Conservation (phyloP, 2,797 vertebrate species). For the Odontamblyopus lacepedii region DNA sequence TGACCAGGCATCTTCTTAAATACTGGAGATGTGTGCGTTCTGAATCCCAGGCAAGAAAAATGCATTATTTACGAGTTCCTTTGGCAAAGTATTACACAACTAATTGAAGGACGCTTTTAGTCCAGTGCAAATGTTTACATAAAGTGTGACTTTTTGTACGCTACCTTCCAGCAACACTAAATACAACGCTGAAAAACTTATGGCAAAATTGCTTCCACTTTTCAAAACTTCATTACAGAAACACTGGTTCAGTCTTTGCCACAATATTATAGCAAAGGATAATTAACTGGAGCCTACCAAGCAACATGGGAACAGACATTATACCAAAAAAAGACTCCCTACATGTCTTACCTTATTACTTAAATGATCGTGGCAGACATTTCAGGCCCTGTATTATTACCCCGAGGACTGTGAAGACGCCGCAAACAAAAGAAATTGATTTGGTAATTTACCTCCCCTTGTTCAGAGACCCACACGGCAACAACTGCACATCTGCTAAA, state of each 20-base stretch:
- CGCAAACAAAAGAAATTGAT: constrained; percentile 44
- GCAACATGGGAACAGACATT: not conserved
- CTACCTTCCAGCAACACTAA: too few species aligned
- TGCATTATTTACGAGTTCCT: too few species aligned
- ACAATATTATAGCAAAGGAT: not conserved
- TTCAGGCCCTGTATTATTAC: constrained; percentile 34
- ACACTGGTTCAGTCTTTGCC: not conserved
- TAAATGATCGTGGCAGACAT: constrained; percentile 6
- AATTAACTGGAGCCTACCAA: not conserved
- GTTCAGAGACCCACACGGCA: constrained; percentile 7
- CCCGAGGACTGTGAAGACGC: constrained; percentile 27
- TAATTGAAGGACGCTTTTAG: too few species aligned
- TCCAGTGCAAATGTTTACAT: too few species aligned
- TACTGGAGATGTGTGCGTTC: too few species aligned
- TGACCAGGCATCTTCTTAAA: too few species aligned
- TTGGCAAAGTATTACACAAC: too few species aligned
- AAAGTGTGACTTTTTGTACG: too few species aligned
- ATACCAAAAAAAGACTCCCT: not conserved
- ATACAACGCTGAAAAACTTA: too few species aligned
- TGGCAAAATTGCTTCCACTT: too few species aligned
- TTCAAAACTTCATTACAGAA: too few species aligned
- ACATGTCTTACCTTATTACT: not conserved
- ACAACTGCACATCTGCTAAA: constrained; percentile 39
- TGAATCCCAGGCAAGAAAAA: too few species aligned
- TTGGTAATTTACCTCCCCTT: constrained; percentile 32